A percentile compares a stretch with the other conserved stretches of the same genome.
Conservation (phyloP, 2,888 invertebrate species). For the Oscheius sp. region DNA sequence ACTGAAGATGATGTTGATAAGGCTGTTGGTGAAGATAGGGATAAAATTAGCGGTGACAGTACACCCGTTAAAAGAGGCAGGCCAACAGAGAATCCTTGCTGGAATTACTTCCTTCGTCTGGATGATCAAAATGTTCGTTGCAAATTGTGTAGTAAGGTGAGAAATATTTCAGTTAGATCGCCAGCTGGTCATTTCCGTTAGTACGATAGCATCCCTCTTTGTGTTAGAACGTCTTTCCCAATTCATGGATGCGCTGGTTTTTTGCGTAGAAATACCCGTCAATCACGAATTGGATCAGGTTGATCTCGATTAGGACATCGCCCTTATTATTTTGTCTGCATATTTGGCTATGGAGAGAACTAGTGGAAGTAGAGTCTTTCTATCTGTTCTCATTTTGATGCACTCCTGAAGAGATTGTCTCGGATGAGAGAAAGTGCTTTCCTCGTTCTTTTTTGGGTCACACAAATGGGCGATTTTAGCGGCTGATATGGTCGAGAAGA, state of each 20-base stretch:
- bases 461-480: slow-evolving; percentile 9
- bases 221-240: too few relatives aligned
- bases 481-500: slow-evolving; percentile 15
- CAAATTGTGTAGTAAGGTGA: slow-evolving; percentile 50
- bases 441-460: slow-evolving; percentile 20
- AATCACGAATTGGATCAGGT: too few relatives aligned
- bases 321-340: too few relatives aligned
- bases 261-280: too few relatives aligned
- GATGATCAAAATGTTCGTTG: slow-evolving; percentile 56
- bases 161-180: too few relatives aligned
- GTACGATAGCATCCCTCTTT: too few relatives aligned
- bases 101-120: slow-evolving; percentile 52
- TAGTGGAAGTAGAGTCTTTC: too few relatives aligned
- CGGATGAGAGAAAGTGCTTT: neutral
- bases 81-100: slow-evolving; percentile 59
- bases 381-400: neutral
- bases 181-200: too few relatives aligned
- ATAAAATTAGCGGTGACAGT: slow-evolving; percentile 1
- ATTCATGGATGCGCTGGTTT: too few relatives aligned
- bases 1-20: neutral
- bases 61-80: slow-evolving; percentile 47
- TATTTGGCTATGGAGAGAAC: too few relatives aligned
- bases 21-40: too few relatives aligned
- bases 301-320: too few relatives aligned
- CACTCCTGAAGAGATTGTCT: neutral